Evolutionary conservation across 2,888 invertebrate species (phyloP).

Genomic region (Phyto melanocephala): DNA sequence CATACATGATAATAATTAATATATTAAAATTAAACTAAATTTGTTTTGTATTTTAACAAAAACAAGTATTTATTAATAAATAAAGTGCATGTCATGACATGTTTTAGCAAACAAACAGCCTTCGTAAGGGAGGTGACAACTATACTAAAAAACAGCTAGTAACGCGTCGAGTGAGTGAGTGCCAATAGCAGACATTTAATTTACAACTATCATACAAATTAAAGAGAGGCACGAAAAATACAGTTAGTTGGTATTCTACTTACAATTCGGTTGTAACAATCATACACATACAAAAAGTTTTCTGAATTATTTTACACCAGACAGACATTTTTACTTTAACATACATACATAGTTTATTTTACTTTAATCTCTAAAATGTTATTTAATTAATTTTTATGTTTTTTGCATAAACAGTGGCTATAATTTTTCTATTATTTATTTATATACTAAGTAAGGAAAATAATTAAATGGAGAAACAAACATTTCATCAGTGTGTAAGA

Average conservation of each 20-base stretch:
- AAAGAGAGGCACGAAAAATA: conserved; percentile 45
- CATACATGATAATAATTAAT: neutral
- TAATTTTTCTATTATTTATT: conserved; percentile 1
- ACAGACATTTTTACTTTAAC: too few species aligned
- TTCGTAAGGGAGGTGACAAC: neutral
- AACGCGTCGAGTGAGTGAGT: neutral
- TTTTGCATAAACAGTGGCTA: neutral
- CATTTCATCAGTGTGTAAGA: conserved; percentile 72
- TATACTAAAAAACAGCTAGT: neutral
- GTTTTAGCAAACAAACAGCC: neutral
- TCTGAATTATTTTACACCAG: neutral
- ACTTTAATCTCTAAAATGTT: too few species aligned
- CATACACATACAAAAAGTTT: neutral
- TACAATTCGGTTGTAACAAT: neutral
- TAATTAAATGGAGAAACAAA: conserved; percentile 70
- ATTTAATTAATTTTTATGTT: neutral
- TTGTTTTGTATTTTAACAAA: neutral
- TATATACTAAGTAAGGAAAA: neutral
- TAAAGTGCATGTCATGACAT: conserved; percentile 53
- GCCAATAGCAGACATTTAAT: conserved; percentile 25
- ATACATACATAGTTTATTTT: too few species aligned
- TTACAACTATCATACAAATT: conserved; percentile 61
- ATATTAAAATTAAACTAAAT: neutral
- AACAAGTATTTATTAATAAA: neutral
- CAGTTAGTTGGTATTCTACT: neutral